phyloP scores from a whole-genome alignment of 1,140 invertebrate species.

The Conus ventricosus region DNA sequence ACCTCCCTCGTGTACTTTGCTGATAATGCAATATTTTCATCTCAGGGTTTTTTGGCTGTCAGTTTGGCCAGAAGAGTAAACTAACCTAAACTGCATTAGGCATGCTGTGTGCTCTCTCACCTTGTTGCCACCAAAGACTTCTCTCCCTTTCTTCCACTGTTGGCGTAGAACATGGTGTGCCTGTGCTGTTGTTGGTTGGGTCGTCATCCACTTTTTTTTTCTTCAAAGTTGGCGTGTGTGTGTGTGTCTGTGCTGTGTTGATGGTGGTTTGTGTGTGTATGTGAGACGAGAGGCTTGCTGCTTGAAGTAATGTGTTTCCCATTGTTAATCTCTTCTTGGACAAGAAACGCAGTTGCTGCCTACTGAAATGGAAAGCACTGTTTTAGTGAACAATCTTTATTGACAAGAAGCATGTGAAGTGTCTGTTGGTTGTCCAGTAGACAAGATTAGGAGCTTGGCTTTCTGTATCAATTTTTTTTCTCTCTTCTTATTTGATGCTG shows the following conservation, averaged over 20 bases:
- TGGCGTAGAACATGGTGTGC: background rate
- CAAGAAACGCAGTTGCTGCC: background rate
- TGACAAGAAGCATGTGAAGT: too few species aligned
- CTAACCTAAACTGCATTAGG: conserved; percentile 32
- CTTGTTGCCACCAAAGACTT: conserved; percentile 36
- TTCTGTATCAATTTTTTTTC: too few species aligned
- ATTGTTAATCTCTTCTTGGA: background rate
- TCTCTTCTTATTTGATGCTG: too few species aligned
- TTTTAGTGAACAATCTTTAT: too few species aligned
- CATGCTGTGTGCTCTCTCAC: conserved; percentile 27
- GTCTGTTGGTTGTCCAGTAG: too few species aligned
- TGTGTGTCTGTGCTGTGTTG: conserved; percentile 17
- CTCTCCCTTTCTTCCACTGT: conserved; percentile 37
- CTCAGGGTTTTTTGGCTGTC: conserved; percentile 40
- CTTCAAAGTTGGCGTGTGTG: background rate
- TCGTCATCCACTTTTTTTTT: background rate
- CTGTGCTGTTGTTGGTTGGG: background rate
- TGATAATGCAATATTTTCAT: conserved; percentile 42
- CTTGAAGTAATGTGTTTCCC: background rate
- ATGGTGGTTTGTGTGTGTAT: background rate
- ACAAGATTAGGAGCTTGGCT: too few species aligned
- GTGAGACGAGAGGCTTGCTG: background rate
- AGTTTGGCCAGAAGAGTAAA: conserved; percentile 28
- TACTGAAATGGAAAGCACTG: too few species aligned
- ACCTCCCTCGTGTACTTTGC: conserved; percentile 36